Base-by-base conservation (phyloP, 2,113 vertebrate species). In the Oxygymnocypris stewartii region DNA sequence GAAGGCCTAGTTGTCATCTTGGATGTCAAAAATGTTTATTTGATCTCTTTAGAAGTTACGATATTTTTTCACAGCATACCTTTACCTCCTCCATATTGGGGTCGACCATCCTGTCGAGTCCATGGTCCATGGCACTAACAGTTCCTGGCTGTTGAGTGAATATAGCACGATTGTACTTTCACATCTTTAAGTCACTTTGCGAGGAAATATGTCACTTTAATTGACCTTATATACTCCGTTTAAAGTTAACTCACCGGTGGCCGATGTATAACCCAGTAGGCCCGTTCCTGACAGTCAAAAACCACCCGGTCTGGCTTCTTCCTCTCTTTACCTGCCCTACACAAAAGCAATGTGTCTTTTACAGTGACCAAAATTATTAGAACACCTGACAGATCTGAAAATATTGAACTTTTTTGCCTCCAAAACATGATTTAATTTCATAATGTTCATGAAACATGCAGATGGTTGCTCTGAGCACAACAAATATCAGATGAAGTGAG, bases 261-360 rank as follows among this genome's bases (percentile, higher is more conserved):
- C 76, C 96, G 93, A 90, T 99, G 97, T 87, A 99, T 97, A 79
- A 98, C 95, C 98, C 98, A 99, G 85, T 99, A 99, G 0, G 97
- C 98, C 92, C 97, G 96, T 91, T 99, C 98, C 92, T 99, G 98
- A 89, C 97, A 98, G 84, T 99, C 97, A 94, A 99, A 94, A 1
- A 97, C 96, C 0, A 97, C 97, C 1, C 97, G 95, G 89, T 99
- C 98, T 0, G 93, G 96, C 86, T 99, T 99, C 92, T 95, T 98
- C 89, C 98, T 94, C 91, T 99, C 98, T 89, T 97, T 99, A 6
- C 96, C 97, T 1, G 97, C 96, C 91, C 98, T 99, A 91, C 79
- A 88, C 42, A 79, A 54, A 80, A 59, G 20, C 54, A 89, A 78
- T 54, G 20, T 23, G 57, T n/a, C 23, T 61, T 61, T 61, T 61